A percentile compares a stretch with the other conserved stretches of the same genome.
Evolutionary conservation across 1,140 invertebrate genomes (phyloP).

Genomic region (Pogonomyrmex californicus): DNA sequence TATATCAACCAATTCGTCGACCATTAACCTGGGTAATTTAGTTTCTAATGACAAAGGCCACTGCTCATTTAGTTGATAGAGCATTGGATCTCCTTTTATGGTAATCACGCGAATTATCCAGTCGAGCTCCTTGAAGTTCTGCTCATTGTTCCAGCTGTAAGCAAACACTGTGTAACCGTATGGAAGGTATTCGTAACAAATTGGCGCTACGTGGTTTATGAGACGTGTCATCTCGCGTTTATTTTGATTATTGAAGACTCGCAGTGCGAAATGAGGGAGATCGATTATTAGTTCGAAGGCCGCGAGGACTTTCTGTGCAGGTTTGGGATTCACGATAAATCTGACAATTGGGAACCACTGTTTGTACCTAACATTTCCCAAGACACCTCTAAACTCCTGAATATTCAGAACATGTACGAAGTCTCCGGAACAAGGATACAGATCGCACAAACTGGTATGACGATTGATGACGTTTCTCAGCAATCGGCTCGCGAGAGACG

Average conservation of each 20-base stretch:
- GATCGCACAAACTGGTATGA: conserved; percentile 25
- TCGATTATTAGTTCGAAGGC: conserved; percentile 76
- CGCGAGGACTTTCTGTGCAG: conserved; percentile 64
- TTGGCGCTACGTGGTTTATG: conserved; percentile 74
- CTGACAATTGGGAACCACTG: conserved; percentile 73
- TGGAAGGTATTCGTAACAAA: conserved; percentile 68
- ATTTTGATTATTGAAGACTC: conserved; percentile 82
- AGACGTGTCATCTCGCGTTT: conserved; percentile 73
- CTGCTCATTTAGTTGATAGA: conserved; percentile 42
- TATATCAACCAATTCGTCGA: conserved; percentile 67
- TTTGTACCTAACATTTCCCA: conserved; percentile 47
- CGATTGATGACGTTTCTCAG: conserved; percentile 64
- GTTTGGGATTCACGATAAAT: conserved; percentile 53
- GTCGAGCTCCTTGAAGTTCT: conserved; percentile 56
- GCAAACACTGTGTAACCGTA: conserved; percentile 81
- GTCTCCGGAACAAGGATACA: conserved; percentile 70
- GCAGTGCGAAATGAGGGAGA: conserved; percentile 72
- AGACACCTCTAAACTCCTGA: conserved; percentile 62
- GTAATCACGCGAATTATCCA: conserved; percentile 79
- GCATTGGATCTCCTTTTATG: conserved; percentile 70
- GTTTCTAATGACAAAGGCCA: background rate
- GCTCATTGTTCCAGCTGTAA: conserved; percentile 77
- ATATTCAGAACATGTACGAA: conserved; percentile 69
- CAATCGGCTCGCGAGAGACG: conserved; percentile 32
- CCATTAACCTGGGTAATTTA: conserved; percentile 29